A percentile compares a stretch with the other conserved stretches of the same genome.
Conservation (phyloP, 2,113 vertebrate species). For the Hassar affinis region DNA sequence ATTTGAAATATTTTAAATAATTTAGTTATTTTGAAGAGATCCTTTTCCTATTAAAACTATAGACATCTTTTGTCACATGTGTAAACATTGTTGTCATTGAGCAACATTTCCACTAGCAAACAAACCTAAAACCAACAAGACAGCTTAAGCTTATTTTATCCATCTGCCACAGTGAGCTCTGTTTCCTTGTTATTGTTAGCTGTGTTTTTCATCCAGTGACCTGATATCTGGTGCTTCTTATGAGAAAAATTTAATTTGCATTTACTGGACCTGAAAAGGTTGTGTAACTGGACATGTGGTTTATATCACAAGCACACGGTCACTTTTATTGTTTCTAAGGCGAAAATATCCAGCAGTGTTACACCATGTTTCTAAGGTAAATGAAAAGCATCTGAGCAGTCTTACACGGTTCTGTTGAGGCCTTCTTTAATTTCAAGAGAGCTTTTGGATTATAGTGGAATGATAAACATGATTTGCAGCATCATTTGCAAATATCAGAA, state of each 20-base stretch:
- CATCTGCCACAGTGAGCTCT: not conserved
- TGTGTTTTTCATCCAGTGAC: not conserved
- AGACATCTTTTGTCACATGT: not conserved
- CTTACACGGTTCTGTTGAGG: not conserved
- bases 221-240: not conserved
- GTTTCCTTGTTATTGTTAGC: not conserved
- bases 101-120: not conserved
- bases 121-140: conserved; percentile 15
- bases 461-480: not conserved
- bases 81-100: not conserved
- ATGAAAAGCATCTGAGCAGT: not conserved
- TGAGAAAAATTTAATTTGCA: not conserved
- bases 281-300: not conserved
- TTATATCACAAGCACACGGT: not conserved
- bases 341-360: not conserved
- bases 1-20: not conserved
- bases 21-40: not conserved
- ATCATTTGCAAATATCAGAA: not conserved
- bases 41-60: not conserved
- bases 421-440: not conserved
- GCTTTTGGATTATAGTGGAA: not conserved
- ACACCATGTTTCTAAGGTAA: not conserved
- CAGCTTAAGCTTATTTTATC: not conserved
- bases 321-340: not conserved
- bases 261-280: not conserved